Base-by-base conservation (phyloP, 2,888 invertebrate genomes). In the Eudemis profundana region DNA sequence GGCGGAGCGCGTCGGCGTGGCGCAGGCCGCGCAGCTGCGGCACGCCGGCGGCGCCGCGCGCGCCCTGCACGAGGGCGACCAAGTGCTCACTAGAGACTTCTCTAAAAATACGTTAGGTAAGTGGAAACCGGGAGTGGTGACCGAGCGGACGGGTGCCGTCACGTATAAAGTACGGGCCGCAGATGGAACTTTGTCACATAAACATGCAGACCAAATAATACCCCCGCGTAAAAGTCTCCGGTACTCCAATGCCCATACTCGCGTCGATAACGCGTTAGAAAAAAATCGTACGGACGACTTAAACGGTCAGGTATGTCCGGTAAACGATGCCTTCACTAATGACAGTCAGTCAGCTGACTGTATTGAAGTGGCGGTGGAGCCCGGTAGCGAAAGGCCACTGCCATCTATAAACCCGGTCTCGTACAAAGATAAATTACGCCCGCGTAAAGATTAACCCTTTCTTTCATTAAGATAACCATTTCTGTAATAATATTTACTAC, bases 191-290 rank as follows among this genome's bases (percentile, higher is more conserved):
- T 19, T 8, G 1, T 21, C 53, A 4, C 38, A 53, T n/a, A n/a
- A 14, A 23, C 53, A 53, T 14, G 21, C 21, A 3, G 40, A 53
- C 7, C 53, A 53, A 53, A 33, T 50, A 4, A 38, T 53, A 38
- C 10, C 14, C 0, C 14, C 10, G 7, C 21, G 53, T 10, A 53
- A 53, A 38, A 40, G 38, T 12, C 12, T 8, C n/a, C 53, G 53
- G 4, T 53, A n/a, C 23, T 53, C 53, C 8, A 14, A 40, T n/a
- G 40, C 15, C 3, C 40, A 40, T 29, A 29, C 29, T 7, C 1
- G 4, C 8, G 7, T 1, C 29, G 29, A 29, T 7, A 29, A 29
- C 7, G 29, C 4, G 4, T 29, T 8, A 29, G 29, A 29, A 3
- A 8, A 29, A 7, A 29, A 29, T 7, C 3, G 29, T 5, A 29